A percentile compares a stretch with the other conserved stretches of the same genome.
Evolutionary conservation across 2,888 invertebrate species (phyloP).

Genomic region (Xestia sexstrigata): DNA sequence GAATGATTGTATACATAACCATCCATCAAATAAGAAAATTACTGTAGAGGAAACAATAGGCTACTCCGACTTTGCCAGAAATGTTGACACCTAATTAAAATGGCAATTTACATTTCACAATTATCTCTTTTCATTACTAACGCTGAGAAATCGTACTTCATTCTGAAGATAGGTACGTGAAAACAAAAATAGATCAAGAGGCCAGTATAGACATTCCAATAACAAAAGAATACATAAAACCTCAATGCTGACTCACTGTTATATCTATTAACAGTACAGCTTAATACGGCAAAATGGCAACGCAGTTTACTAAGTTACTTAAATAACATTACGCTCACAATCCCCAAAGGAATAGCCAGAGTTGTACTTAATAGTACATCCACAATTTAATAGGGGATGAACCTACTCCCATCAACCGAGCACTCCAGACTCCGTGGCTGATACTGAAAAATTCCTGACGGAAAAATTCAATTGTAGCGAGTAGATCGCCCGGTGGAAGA

Average conservation of each 20-base stretch:
- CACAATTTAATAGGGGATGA: neutral
- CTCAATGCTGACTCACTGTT: constrained; percentile 23
- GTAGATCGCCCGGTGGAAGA: no score
- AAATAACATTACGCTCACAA: neutral
- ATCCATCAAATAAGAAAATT: neutral
- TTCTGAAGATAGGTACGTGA: neutral
- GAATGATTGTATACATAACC: neutral
- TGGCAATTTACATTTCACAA: neutral
- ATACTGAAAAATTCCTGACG: neutral
- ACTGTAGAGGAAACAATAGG: neutral
- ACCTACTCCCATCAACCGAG: neutral
- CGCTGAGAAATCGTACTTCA: neutral
- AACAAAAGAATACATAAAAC: constrained; percentile 28
- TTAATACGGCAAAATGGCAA: constrained; percentile 17
- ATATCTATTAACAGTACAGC: constrained; percentile 1
- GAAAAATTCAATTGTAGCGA: neutral
- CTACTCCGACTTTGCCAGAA: neutral
- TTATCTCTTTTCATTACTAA: neutral
- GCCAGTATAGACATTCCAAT: neutral
- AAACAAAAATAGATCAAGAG: constrained; percentile 16
- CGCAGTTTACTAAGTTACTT: neutral
- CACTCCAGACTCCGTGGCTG: neutral
- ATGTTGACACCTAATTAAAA: neutral
- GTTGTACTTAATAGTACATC: neutral
- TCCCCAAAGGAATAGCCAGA: neutral